Percentiles rank a stretch among this genome's conserved stretches.
Evolutionary conservation across 2,797 vertebrate genomes (phyloP).

Genomic region (Epinephelus malabaricus): DNA sequence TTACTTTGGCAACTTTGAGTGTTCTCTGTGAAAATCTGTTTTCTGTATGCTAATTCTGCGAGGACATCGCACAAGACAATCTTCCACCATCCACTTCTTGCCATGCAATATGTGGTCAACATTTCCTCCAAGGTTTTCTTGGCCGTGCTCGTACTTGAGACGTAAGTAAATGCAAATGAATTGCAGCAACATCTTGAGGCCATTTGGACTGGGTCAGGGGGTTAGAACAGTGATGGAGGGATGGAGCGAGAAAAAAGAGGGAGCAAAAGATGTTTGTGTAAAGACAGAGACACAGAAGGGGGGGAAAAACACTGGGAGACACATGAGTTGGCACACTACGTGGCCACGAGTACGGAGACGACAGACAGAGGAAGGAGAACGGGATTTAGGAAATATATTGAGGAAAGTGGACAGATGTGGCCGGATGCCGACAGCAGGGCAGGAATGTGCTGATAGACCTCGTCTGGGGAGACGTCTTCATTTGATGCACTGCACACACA

Average conservation of each 20-base stretch:
- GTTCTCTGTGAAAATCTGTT: slow-evolving; percentile 5
- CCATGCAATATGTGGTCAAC: slow-evolving; percentile 28
- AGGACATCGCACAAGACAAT: slow-evolving; percentile 18
- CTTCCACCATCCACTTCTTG: slow-evolving; percentile 16
- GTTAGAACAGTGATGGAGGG: slow-evolving; percentile 53
- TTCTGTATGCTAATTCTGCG: not conserved
- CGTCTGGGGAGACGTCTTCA: slow-evolving; percentile 66
- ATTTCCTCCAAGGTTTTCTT: slow-evolving; percentile 50
- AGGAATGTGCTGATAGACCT: slow-evolving; percentile 64
- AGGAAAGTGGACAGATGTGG: slow-evolving; percentile 67
- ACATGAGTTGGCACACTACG: slow-evolving; percentile 45
- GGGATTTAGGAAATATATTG: slow-evolving; percentile 56
- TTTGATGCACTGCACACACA: slow-evolving; percentile 42
- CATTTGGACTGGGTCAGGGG: slow-evolving; percentile 67
- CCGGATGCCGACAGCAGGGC: slow-evolving; percentile 44
- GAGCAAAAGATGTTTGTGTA: slow-evolving; percentile 49
- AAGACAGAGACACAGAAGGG: slow-evolving; percentile 30
- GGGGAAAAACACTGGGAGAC: slow-evolving; percentile 18
- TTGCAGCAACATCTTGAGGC: slow-evolving; percentile 75
- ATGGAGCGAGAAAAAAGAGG: slow-evolving; percentile 38
- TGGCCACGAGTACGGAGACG: slow-evolving; percentile 17
- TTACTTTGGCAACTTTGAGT: not conserved
- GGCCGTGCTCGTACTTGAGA: slow-evolving; percentile 47
- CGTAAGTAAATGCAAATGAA: slow-evolving; percentile 69
- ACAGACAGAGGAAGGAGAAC: slow-evolving; percentile 24